phyloP scores from a whole-genome alignment of 2,797 vertebrate genomes.

The Lithobates sylvaticus region DNA sequence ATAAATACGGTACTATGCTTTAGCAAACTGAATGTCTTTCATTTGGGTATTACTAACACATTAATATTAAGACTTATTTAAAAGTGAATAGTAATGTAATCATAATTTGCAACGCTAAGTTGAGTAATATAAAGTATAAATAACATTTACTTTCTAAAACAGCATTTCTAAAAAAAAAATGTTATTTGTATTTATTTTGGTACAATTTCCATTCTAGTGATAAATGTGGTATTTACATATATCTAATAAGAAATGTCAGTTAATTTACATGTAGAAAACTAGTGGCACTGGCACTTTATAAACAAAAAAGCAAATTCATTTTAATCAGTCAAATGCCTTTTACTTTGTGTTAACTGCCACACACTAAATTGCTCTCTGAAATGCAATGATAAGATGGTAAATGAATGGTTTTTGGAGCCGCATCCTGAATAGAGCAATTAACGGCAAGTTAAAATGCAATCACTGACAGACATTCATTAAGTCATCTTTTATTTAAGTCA shows the following conservation, averaged over 20 bases:
- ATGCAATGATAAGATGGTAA: constrained; percentile 16
- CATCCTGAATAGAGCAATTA: constrained; percentile 40
- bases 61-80: no score
- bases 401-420: constrained; percentile 34
- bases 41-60: no score
- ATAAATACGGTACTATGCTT: no score
- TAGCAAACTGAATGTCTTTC: no score
- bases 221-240: no score
- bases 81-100: no score
- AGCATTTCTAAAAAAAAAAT: no score
- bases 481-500: constrained; percentile 27
- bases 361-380: constrained; percentile 40
- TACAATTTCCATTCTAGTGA: no score
- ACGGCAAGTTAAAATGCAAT: constrained; percentile 43
- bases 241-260: background rate
- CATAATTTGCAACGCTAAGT: no score
- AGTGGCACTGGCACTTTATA: background rate
- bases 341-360: background rate
- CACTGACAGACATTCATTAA: constrained; percentile 34
- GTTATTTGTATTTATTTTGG: no score
- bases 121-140: no score
- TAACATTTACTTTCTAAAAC: no score
- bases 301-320: constrained; percentile 5
- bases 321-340: constrained; percentile 30
- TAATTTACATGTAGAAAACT: constrained; percentile 13